Percentiles rank a stretch among this genome's conserved stretches.
These are phyloP conservation scores for Aspidiotus destructor DNA, from an alignment of 2,888 invertebrate species.

Conservation along the genomic window DNA sequence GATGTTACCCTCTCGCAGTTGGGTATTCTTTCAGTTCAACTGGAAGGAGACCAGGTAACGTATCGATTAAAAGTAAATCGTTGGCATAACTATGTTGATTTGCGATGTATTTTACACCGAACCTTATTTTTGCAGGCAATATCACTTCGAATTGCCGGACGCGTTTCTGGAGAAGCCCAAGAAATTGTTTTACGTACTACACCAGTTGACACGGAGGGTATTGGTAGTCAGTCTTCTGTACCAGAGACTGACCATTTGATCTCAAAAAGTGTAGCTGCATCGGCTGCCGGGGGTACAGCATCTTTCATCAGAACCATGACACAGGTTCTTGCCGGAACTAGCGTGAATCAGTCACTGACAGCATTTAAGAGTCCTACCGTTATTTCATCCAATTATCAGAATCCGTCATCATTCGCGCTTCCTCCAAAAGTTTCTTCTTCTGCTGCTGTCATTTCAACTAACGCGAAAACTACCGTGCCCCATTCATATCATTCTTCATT, in stretches of 20 bases:
- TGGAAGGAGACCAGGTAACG: slow-evolving; percentile 77
- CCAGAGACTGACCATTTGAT: slow-evolving; percentile 33
- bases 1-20: slow-evolving; percentile 79
- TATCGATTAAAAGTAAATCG: slow-evolving; percentile 37
- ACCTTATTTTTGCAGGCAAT: slow-evolving; percentile 44
- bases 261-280: slow-evolving; percentile 33
- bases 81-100: neutral
- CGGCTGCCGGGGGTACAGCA: slow-evolving; percentile 30
- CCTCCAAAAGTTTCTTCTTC: slow-evolving; percentile 38
- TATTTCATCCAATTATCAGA: slow-evolving; percentile 43
- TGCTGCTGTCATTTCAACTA: slow-evolving; percentile 37
- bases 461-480: slow-evolving; percentile 22
- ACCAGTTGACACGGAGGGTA: slow-evolving; percentile 41
- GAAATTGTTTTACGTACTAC: slow-evolving; percentile 57
- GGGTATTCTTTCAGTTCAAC: slow-evolving; percentile 89
- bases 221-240: slow-evolving; percentile 21
- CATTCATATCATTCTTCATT: slow-evolving; percentile 49
- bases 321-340: slow-evolving; percentile 22
- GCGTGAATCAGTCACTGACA: slow-evolving; percentile 6
- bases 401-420: slow-evolving; percentile 6
- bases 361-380: slow-evolving; percentile 60
- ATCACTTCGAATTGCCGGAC: slow-evolving; percentile 54
- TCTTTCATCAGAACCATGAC: slow-evolving; percentile 38
- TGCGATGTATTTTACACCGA: neutral
- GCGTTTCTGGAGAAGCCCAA: slow-evolving; percentile 57